Percentiles rank a stretch among this genome's conserved stretches.
These are phyloP conservation scores for Calliopsis andreniformis DNA, from an alignment of 1,140 invertebrate species.

Conservation along the genomic window DNA sequence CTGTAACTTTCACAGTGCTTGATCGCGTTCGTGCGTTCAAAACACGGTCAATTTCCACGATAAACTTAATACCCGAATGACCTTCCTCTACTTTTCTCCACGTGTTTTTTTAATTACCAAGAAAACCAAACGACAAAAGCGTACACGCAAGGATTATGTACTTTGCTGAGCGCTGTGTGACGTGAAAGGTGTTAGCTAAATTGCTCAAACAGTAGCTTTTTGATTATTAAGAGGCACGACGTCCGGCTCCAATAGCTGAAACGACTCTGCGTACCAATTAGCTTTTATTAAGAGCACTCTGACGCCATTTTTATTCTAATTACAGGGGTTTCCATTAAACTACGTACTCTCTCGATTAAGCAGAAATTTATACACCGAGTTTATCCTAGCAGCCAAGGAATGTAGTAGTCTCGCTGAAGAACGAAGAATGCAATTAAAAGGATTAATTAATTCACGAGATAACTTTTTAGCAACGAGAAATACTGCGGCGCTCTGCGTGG, in stretches of 20 bases:
- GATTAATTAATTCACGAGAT: neutral
- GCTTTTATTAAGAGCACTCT: too few species aligned
- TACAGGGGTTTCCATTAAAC: neutral
- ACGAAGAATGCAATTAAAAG: neutral
- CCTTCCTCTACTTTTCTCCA: too few species aligned
- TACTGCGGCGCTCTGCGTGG: too few species aligned
- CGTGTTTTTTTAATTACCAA: neutral
- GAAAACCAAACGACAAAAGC: too few species aligned
- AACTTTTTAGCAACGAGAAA: neutral
- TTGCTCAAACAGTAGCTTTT: neutral
- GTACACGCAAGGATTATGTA: neutral
- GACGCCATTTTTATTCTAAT: conserved; percentile 20
- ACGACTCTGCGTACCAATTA: conserved; percentile 17
- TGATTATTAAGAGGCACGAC: conserved; percentile 2
- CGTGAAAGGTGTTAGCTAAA: neutral
- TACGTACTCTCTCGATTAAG: neutral
- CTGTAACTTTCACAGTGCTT: neutral
- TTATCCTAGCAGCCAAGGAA: neutral
- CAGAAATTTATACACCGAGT: neutral
- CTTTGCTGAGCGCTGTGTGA: neutral
- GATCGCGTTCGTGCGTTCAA: neutral
- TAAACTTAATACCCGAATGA: too few species aligned
- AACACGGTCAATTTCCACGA: neutral
- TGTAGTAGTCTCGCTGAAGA: too few species aligned
- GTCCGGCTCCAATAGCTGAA: neutral